A percentile compares a stretch with the other conserved stretches of the same genome.
Conservation (phyloP, 2,888 invertebrate species). For the Diarsia dahlii region DNA sequence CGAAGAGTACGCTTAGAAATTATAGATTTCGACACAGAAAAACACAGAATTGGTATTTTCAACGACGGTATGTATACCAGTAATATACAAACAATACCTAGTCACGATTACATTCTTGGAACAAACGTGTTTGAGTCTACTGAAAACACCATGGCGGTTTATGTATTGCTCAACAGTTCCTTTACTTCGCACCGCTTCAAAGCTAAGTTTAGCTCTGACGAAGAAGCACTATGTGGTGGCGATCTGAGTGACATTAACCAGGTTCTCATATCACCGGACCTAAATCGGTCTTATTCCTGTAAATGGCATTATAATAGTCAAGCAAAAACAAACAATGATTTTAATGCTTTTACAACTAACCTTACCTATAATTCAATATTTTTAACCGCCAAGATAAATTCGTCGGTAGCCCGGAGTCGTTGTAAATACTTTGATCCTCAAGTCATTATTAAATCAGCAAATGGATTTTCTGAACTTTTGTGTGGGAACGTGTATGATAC, state of each 20-base stretch:
- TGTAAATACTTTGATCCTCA: constrained; percentile 78
- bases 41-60: constrained; percentile 83
- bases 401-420: constrained; percentile 68
- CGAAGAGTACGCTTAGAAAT: constrained; percentile 87
- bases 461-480: constrained; percentile 65
- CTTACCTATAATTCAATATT: constrained; percentile 75
- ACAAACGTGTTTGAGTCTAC: constrained; percentile 90
- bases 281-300: constrained; percentile 78
- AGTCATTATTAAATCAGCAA: constrained; percentile 70
- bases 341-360: constrained; percentile 29
- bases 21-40: constrained; percentile 86
- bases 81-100: constrained; percentile 77
- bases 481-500: constrained; percentile 75
- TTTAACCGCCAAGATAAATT: constrained; percentile 74
- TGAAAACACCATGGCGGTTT: constrained; percentile 92
- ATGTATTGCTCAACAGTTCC: constrained; percentile 89
- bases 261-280: constrained; percentile 75
- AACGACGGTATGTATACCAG: constrained; percentile 89
- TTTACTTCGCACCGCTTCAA: constrained; percentile 93
- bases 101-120: constrained; percentile 64
- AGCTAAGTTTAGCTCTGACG: constrained; percentile 92
- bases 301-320: constrained; percentile 79
- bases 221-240: constrained; percentile 87
- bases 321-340: constrained; percentile 21
- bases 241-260: constrained; percentile 74